Evolutionary conservation across 2,113 vertebrate genomes (phyloP).

Genomic region (Salvator merianae): DNA sequence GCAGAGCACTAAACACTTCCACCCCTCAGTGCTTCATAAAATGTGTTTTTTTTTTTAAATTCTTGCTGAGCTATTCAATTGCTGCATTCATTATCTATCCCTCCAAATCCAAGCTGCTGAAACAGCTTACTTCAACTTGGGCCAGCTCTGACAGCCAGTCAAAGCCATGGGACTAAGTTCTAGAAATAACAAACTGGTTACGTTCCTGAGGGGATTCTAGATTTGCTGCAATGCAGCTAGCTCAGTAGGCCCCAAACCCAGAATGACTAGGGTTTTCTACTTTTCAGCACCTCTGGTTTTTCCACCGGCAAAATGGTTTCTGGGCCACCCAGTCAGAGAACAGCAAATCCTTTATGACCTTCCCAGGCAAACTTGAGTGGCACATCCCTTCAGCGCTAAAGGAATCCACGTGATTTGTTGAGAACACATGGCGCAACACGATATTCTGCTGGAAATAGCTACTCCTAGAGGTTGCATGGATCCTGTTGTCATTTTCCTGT

Average conservation of each 20-base stretch:
- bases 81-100: not conserved
- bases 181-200: not conserved
- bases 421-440: not conserved
- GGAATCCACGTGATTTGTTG: fast-evolving
- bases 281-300: not conserved
- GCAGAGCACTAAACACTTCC: not conserved
- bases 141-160: not conserved
- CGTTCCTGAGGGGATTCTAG: not conserved
- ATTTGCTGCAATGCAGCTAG: not conserved
- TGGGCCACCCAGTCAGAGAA: not conserved
- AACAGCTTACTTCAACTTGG: not conserved
- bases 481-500: constrained; percentile 40
- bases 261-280: not conserved
- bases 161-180: not conserved
- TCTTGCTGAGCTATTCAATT: not conserved
- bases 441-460: constrained; percentile 11
- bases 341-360: constrained; percentile 52
- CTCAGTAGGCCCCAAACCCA: not conserved
- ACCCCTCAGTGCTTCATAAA: not conserved
- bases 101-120: not conserved
- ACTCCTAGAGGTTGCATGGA: not conserved
- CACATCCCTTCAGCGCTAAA: not conserved
- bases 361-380: not conserved
- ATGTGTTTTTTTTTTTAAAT: not conserved
- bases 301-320: constrained; percentile 33